These are phyloP conservation scores for Junonia oenone DNA, from an alignment of 2,888 invertebrate genomes.

Conservation along the genomic window DNA sequence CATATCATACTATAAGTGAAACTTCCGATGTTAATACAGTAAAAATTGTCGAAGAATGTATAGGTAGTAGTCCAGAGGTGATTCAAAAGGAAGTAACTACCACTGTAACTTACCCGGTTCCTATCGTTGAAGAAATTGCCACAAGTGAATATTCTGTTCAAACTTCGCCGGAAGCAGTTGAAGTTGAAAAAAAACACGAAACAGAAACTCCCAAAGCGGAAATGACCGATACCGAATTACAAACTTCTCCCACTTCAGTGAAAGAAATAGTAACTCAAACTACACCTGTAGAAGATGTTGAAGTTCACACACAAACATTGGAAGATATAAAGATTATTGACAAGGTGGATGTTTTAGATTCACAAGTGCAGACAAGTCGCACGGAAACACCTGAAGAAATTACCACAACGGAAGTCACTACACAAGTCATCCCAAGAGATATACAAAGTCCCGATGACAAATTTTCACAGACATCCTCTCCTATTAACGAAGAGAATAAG, in stretches of 20 bases:
- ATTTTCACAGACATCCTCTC: constrained; percentile 71
- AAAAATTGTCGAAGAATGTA: constrained; percentile 83
- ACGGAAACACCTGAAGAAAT: constrained; percentile 54
- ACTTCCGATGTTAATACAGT: constrained; percentile 79
- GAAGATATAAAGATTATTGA: constrained; percentile 52
- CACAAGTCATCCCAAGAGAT: constrained; percentile 73
- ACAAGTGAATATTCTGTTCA: constrained; percentile 79
- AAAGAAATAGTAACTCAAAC: constrained; percentile 82
- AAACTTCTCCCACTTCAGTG: constrained; percentile 74
- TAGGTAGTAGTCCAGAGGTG: constrained; percentile 74
- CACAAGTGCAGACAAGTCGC: constrained; percentile 66
- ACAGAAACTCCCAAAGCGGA: constrained; percentile 46
- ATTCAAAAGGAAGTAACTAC: constrained; percentile 68
- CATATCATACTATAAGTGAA: constrained; percentile 80
- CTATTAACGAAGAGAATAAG: constrained; percentile 35
- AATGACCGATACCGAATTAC: constrained; percentile 62
- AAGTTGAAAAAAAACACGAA: constrained; percentile 55
- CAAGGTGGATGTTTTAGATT: constrained; percentile 56
- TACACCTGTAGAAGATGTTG: constrained; percentile 67
- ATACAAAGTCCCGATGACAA: constrained; percentile 61
- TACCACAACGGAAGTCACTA: constrained; percentile 71
- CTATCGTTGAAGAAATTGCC: constrained; percentile 79
- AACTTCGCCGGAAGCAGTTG: constrained; percentile 79
- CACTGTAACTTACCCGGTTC: constrained; percentile 78
- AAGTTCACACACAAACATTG: constrained; percentile 61